Evolutionary conservation across 2,888 invertebrate genomes (phyloP).

Genomic region (Amblyjoppa fuscipennis): DNA sequence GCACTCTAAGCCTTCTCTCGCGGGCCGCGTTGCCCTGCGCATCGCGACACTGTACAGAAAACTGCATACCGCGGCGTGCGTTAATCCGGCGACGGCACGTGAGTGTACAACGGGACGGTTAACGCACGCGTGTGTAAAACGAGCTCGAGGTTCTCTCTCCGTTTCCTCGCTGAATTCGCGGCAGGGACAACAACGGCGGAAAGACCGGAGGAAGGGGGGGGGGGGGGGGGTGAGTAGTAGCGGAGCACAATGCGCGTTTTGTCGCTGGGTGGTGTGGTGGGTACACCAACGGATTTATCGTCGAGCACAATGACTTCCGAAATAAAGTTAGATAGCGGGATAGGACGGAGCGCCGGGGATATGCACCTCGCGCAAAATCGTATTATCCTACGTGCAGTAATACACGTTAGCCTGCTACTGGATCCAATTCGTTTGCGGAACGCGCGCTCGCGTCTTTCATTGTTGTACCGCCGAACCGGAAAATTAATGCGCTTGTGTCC

Average conservation of each 20-base stretch:
- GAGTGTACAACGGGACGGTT: conserved; percentile 50
- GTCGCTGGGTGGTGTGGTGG: conserved; percentile 51
- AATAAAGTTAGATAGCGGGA: conserved; percentile 67
- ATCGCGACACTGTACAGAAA: conserved; percentile 49
- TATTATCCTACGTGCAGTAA: conserved; percentile 48
- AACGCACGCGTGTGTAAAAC: conserved; percentile 53
- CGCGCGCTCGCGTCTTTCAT: conserved; percentile 42
- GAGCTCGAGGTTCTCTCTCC: conserved; percentile 15
- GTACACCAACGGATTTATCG: conserved; percentile 67
- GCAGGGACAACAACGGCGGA: conserved; percentile 9
- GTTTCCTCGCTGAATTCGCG: conserved; percentile 45
- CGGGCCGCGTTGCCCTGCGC: not conserved
- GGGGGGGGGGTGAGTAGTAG: not conserved
- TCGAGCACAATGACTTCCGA: conserved; percentile 69
- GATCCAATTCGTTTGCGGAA: conserved; percentile 63
- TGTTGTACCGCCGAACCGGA: conserved; percentile 42
- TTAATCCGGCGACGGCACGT: conserved; percentile 68
- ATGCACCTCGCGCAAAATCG: conserved; percentile 51
- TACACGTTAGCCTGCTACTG: conserved; percentile 11
- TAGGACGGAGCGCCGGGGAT: conserved; percentile 3
- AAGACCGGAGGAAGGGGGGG: not conserved
- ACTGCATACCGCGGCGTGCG: conserved; percentile 66
- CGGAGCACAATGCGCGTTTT: conserved; percentile 66
- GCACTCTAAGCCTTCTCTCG: conserved; percentile 26
- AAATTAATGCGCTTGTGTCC: conserved; percentile 15